Conservation (phyloP, 2,888 invertebrate species). For the Drosophila aldrichi region DNA sequence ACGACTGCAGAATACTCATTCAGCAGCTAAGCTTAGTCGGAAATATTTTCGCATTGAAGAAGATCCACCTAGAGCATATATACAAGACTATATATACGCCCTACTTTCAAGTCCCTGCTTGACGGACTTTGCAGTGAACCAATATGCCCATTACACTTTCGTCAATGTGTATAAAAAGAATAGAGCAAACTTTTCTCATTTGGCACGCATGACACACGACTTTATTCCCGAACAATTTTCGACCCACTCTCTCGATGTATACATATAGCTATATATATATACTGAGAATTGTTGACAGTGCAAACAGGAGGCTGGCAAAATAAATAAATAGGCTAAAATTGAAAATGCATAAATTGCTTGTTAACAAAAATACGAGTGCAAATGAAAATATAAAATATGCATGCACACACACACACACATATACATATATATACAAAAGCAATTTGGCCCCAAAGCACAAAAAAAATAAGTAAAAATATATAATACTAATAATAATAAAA, state of each 20-base stretch:
- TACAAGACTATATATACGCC: too few relatives aligned
- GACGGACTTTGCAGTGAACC: too few relatives aligned
- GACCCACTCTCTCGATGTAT: not conserved
- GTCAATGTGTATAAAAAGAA: too few relatives aligned
- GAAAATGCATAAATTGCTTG: slow-evolving; percentile 58
- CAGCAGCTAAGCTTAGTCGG: too few relatives aligned
- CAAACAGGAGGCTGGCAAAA: slow-evolving; percentile 39
- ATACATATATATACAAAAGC: slow-evolving; percentile 6
- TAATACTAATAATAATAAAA: slow-evolving; percentile 6
- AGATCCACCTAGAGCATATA: too few relatives aligned
- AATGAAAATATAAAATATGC: slow-evolving; percentile 38
- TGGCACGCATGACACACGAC: slow-evolving; percentile 49
- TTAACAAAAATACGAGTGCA: slow-evolving; percentile 39
- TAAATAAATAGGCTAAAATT: slow-evolving; percentile 47
- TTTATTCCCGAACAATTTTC: slow-evolving; percentile 1
- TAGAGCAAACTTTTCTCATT: slow-evolving; percentile 69
- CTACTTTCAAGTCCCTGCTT: too few relatives aligned
- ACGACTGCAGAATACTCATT: too few relatives aligned
- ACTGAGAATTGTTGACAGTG: slow-evolving; percentile 46
- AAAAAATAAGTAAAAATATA: not conserved
- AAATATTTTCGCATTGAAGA: too few relatives aligned
- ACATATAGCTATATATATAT: not conserved
- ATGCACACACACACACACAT: slow-evolving; percentile 2
- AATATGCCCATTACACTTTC: too few relatives aligned
- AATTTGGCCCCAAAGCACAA: slow-evolving; percentile 25